These are phyloP conservation scores for Leuciscus idus DNA, from an alignment of 2,113 vertebrate species.

Conservation along the genomic window DNA sequence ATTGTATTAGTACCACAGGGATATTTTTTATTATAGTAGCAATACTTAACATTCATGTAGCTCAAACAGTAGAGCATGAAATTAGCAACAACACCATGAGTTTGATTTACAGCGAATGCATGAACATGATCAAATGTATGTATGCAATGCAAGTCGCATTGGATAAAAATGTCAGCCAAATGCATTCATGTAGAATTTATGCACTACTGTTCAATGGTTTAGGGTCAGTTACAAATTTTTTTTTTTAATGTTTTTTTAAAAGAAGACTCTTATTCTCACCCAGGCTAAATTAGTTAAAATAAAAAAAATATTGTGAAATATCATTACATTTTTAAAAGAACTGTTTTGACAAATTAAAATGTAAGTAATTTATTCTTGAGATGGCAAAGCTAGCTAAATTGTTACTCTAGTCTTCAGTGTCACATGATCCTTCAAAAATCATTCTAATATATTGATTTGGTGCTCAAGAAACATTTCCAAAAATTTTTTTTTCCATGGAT, in stretches of 20 bases:
- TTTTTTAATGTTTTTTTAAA: not conserved
- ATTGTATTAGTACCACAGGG: not conserved
- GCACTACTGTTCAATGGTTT: not conserved
- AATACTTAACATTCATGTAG: not conserved
- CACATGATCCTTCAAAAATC: not conserved
- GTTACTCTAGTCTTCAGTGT: not conserved
- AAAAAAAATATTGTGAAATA: not conserved
- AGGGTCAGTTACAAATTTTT: not conserved
- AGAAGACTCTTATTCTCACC: not conserved
- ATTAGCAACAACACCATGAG: not conserved
- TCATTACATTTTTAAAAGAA: too few relatives aligned
- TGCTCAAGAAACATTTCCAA: not conserved
- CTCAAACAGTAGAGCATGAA: not conserved
- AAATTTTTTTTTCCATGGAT: too few relatives aligned
- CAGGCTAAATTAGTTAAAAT: not conserved
- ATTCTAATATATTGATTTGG: not conserved
- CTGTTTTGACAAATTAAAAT: not conserved
- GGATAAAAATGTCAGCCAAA: not conserved
- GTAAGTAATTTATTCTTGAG: not conserved
- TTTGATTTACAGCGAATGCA: not conserved
- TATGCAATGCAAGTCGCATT: not conserved
- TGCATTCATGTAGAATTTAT: not conserved
- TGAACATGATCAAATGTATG: not conserved
- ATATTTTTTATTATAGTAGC: not conserved
- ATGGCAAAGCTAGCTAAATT: not conserved